Evolutionary conservation across 2,113 vertebrate genomes (phyloP), one percentile per base, ranked within the genome.

Genomic region (Cryptomyrus ogoouensis): DNA sequence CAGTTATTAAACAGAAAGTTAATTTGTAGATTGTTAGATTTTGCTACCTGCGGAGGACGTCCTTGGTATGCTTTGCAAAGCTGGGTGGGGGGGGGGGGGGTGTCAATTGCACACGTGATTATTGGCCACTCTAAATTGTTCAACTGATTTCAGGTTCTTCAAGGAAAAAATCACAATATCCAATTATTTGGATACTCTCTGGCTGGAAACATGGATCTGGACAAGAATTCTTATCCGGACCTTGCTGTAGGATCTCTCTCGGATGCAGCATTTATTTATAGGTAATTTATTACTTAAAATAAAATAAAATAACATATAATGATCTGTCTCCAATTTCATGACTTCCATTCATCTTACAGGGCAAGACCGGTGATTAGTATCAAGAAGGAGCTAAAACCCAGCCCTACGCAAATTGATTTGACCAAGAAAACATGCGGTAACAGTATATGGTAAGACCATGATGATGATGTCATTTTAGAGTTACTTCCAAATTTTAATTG

Each of bases 121-220:
- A 42, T 42, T 53, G 46, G 27, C 84, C 17, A 9, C 49, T 88
- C 19, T 88, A 56, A 58, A 35, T 56, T 52, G 84, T 88, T 74
- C 12, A 15, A 88, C 39, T 93, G 15, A 90, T 91, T 93, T 91
- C 90, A 99, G 98, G 91, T 96, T 92, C 95, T 99, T 15, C 91
- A 94, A 66, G 96, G 96, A 7, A 88, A 92, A 88, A 49, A 95
- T 89, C 88, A 92, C 19, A 90, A 89, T 17, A 94, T 94, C 12
- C 90, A 0, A 47, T 94, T 93, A 90, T 99, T 99, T 93, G 98
- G 98, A 87, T 99, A 99, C 92, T 99, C 98, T 85, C 93, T 99
- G 93, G 97, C 98, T 83, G 98, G 97, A 88, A 98, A 98, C 94
- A 98, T 99, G 97, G 98, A 99, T 93, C 94, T 99, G 92, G 98